phyloP scores from a whole-genome alignment of 1,140 invertebrate genomes.

The Leptinotarsa undecemlineata region DNA sequence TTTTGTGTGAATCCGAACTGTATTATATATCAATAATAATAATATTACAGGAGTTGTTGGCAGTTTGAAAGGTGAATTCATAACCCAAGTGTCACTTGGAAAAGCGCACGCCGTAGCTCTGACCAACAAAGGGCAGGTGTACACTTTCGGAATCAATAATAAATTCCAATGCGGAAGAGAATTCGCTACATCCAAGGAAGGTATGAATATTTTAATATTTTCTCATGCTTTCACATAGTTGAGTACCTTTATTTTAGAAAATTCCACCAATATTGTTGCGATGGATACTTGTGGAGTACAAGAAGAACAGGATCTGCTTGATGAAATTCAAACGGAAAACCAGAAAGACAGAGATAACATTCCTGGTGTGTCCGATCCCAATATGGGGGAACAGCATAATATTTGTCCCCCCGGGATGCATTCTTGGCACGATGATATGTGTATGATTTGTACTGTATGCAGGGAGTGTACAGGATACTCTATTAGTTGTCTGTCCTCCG shows the following conservation, averaged over 20 bases:
- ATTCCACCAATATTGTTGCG: conserved; percentile 58
- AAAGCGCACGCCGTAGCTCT: conserved; percentile 93
- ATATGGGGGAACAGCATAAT: conserved; percentile 52
- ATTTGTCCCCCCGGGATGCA: conserved; percentile 72
- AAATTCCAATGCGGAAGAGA: conserved; percentile 96
- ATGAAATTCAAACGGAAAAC: conserved; percentile 46
- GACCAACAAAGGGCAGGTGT: conserved; percentile 87
- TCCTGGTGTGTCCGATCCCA: conserved; percentile 60
- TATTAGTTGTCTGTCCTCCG: conserved; percentile 78
- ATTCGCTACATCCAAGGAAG: conserved; percentile 70
- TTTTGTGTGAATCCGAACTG: no score
- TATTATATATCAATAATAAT: no score
- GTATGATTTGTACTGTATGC: conserved; percentile 89
- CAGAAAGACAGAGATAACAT: conserved; percentile 47
- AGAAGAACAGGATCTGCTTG: conserved; percentile 58
- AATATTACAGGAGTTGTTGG: conserved; percentile 62
- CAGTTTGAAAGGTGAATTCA: conserved; percentile 77
- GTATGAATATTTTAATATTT: conserved; percentile 14
- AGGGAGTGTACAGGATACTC: conserved; percentile 94
- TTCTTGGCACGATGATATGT: conserved; percentile 79
- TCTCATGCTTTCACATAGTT: neutral
- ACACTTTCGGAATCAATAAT: conserved; percentile 97
- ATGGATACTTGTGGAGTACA: conserved; percentile 68
- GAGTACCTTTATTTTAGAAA: conserved; percentile 32
- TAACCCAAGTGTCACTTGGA: conserved; percentile 86